Evolutionary conservation across 2,113 vertebrate species (phyloP).

Genomic region (Notechis scutatus): DNA sequence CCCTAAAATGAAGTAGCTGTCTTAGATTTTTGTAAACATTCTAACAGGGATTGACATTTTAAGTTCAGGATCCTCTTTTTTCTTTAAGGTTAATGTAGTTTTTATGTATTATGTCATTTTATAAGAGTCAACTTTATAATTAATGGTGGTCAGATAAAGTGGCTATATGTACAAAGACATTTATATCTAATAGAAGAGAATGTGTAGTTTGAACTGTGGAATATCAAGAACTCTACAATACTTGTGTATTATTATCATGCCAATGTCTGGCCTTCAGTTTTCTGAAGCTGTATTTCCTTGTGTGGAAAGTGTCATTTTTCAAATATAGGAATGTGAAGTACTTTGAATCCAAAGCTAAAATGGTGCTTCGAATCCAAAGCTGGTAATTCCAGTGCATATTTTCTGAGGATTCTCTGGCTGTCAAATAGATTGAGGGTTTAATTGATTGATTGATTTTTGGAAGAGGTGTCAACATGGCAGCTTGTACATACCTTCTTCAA

Average conservation of each 20-base stretch:
- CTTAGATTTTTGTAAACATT: background rate
- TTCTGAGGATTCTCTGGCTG: background rate
- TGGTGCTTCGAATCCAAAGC: background rate
- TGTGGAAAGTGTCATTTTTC: background rate
- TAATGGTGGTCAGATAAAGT: background rate
- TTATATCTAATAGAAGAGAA: background rate
- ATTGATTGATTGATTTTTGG: background rate
- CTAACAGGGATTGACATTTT: background rate
- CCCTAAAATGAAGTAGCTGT: background rate
- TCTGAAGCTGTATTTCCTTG: background rate
- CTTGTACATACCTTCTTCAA: background rate
- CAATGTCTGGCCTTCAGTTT: background rate
- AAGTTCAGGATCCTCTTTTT: background rate
- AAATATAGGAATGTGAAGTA: background rate
- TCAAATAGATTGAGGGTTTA: background rate
- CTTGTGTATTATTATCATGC: background rate
- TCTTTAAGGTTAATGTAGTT: background rate
- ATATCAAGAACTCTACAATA: background rate
- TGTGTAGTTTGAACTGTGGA: background rate
- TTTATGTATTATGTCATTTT: background rate
- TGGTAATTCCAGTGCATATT: background rate
- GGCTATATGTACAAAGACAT: background rate
- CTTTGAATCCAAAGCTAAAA: background rate
- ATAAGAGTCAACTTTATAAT: background rate
- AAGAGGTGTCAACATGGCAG: background rate